Percentiles rank a stretch among this genome's conserved stretches.
Evolutionary conservation across 2,888 invertebrate species (phyloP).

Genomic region (Matsumyia berberina): DNA sequence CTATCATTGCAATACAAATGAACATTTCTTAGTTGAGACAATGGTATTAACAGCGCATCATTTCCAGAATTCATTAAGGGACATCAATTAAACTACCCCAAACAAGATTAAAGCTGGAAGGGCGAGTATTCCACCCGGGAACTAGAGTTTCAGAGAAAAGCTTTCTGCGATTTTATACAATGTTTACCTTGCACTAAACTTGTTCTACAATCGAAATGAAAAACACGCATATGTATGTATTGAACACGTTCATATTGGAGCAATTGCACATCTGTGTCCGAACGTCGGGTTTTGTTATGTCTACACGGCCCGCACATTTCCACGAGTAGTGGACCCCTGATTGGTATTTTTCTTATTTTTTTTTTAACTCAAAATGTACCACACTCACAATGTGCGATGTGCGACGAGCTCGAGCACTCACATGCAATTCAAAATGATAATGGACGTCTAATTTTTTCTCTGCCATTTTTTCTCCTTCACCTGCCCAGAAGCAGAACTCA

Average conservation of each 20-base stretch:
- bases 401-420: slow-evolving; percentile 27
- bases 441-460: slow-evolving; percentile 40
- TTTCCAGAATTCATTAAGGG: not conserved
- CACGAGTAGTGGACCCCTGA: slow-evolving; percentile 56
- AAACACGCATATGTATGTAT: slow-evolving; percentile 24
- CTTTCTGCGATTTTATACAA: slow-evolving; percentile 47
- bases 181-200: slow-evolving; percentile 59
- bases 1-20: not conserved
- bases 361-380: slow-evolving; percentile 28
- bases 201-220: slow-evolving; percentile 53
- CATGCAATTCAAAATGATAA: slow-evolving; percentile 56
- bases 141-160: slow-evolving; percentile 34
- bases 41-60: too few relatives aligned
- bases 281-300: slow-evolving; percentile 64
- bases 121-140: slow-evolving; percentile 2
- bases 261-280: slow-evolving; percentile 33
- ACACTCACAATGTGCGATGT: slow-evolving; percentile 16
- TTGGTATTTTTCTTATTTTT: slow-evolving; percentile 19
- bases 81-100: slow-evolving; percentile 28
- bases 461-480: slow-evolving; percentile 47
- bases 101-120: not conserved
- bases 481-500: slow-evolving; percentile 43
- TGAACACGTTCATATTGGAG: slow-evolving; percentile 6
- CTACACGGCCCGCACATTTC: slow-evolving; percentile 56
- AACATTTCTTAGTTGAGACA: too few relatives aligned